Evolutionary conservation across 2,888 invertebrate genomes (phyloP), one percentile per base, ranked within the genome.

Genomic region (Parapristionchus giblindavisi): DNA sequence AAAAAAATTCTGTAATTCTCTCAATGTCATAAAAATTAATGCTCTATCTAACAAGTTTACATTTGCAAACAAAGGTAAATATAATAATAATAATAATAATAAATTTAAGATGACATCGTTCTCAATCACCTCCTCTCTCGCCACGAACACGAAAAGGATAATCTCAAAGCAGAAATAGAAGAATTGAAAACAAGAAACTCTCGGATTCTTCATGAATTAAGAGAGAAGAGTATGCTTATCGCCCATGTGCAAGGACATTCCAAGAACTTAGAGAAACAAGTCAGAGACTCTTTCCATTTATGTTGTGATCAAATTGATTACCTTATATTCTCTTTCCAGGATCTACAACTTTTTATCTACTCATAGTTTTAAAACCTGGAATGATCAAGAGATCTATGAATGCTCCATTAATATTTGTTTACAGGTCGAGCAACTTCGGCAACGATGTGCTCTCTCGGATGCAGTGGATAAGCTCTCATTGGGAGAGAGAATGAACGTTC

Each of bases 191-290:
- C 80, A 75, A 73, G 86, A 66, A 85, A 84, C 70, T 79, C 79
- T n/a, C 77, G 82, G 56, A 76, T 86, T 14, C 82, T 87, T 21
- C 85, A 85, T 34, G 85, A 86, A 66, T 76, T 86, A 38, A 79
- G 84, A 24, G 85, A 87, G 70, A 86, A 87, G 66, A 84, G 83
- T 54, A 78, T 79, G 52, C 84, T 82, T 43, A 79, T 83, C 61
- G 85, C 84, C 34, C 79, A 80, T 60, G 77, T 80, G 17, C 83
- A 87, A 65, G 76, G 77, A 52, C 83, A 84, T 60, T 73, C 80
- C 11, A 78, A 80, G 36, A 77, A 79, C 60, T 71, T 83, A 40
- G 86, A 86, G 68, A 77, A 77, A 71, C 80, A 87, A 80, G 82
- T 84, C 3, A 4, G 51, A 29, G 34, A 40, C n/a, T 17, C 21